Conservation (phyloP, 2,888 invertebrate species). For the Morpho deidamia region DNA sequence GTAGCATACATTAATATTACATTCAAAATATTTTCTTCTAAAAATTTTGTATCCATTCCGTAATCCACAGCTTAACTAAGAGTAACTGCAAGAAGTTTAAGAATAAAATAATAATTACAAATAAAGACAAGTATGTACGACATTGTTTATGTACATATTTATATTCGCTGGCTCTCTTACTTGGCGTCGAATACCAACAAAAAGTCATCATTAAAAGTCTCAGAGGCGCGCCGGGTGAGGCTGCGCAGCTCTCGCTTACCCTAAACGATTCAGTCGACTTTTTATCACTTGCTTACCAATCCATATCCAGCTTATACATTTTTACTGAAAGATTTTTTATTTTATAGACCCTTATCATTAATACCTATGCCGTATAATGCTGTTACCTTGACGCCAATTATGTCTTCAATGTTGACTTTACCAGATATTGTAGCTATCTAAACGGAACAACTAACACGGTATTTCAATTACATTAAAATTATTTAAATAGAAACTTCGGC, state of each 20-base stretch:
- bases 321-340: conserved; percentile 48
- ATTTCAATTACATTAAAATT: no score
- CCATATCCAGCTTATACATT: conserved; percentile 64
- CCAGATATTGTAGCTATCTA: conserved; percentile 2
- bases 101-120: no score
- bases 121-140: no score
- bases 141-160: no score
- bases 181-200: conserved; percentile 50
- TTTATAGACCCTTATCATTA: conserved; percentile 30
- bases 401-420: conserved; percentile 15
- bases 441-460: not conserved
- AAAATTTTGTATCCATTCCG: no score
- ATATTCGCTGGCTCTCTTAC: conserved; percentile 35
- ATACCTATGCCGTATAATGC: conserved; percentile 21
- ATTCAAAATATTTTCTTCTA: no score
- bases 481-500: no score
- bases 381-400: conserved; percentile 24
- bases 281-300: conserved; percentile 64
- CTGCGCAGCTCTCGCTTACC: conserved; percentile 55
- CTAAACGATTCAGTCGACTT: conserved; percentile 67
- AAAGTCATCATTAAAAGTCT: conserved; percentile 73
- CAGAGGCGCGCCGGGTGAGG: conserved; percentile 62
- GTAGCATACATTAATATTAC: no score
- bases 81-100: no score
- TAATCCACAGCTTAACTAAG: no score